These are phyloP conservation scores for Acestrorhynchus altus DNA, from an alignment of 2,797 vertebrate genomes.

Conservation along the genomic window DNA sequence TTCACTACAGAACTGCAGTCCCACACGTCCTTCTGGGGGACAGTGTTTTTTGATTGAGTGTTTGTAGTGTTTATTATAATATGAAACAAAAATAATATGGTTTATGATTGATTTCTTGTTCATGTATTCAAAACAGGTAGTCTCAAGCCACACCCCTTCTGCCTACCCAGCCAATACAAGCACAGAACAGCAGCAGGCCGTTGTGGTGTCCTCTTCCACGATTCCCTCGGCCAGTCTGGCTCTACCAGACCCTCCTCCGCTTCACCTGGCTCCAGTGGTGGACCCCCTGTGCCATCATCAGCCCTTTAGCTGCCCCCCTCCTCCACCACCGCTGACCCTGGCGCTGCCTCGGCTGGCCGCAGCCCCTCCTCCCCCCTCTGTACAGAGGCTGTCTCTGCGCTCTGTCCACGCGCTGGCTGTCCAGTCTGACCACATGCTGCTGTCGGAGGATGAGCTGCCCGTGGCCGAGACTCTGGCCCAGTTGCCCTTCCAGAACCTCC, in stretches of 20 bases:
- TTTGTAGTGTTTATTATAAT: not conserved
- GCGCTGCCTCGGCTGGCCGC: slow-evolving; percentile 75
- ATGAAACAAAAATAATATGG: not conserved
- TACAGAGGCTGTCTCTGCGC: slow-evolving; percentile 83
- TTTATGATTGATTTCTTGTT: not conserved
- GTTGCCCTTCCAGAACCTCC: slow-evolving; percentile 80
- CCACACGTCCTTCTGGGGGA: no score
- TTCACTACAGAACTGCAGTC: no score
- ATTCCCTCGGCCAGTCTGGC: slow-evolving; percentile 78
- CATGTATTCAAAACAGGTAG: slow-evolving; percentile 8
- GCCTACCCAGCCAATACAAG: slow-evolving; percentile 66
- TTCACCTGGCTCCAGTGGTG: slow-evolving; percentile 70
- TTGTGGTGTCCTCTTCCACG: slow-evolving; percentile 80
- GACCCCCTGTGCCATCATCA: slow-evolving; percentile 70
- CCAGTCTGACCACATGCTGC: slow-evolving; percentile 85
- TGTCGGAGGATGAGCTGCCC: slow-evolving; percentile 87
- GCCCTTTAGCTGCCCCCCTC: slow-evolving; percentile 76
- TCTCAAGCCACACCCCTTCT: slow-evolving; percentile 61
- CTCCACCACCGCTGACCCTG: slow-evolving; percentile 65
- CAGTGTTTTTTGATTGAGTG: no score
- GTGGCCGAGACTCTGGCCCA: slow-evolving; percentile 87
- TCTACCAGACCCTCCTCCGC: slow-evolving; percentile 84
- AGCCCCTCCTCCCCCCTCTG: slow-evolving; percentile 76
- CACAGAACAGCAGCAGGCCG: slow-evolving; percentile 67
- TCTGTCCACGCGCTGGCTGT: slow-evolving; percentile 87